Percentiles rank a stretch among this genome's conserved stretches.
Evolutionary conservation across 2,888 invertebrate genomes (phyloP).

Genomic region (Himalopsyche tibetana): DNA sequence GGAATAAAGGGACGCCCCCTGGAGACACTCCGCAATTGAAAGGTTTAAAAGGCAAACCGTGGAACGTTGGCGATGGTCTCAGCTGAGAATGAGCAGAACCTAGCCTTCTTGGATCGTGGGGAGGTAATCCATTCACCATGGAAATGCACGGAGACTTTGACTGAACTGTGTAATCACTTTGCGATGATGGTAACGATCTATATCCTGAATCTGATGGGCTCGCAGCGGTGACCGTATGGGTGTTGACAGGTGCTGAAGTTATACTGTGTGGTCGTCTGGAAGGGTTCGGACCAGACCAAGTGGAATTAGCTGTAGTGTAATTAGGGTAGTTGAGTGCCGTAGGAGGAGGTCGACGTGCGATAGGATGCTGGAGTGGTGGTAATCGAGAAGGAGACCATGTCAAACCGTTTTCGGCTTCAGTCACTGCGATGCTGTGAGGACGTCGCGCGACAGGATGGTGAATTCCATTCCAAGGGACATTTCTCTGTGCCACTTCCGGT

Average conservation of each 20-base stretch:
- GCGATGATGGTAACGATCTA: constrained; percentile 77
- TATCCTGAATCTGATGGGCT: constrained; percentile 75
- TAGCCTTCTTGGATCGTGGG: constrained; percentile 73
- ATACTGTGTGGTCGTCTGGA: constrained; percentile 70
- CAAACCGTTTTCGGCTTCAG: constrained; percentile 58
- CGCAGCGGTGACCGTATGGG: constrained; percentile 68
- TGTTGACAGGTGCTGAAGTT: constrained; percentile 68
- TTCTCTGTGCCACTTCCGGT: constrained; percentile 67
- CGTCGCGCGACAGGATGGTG: constrained; percentile 64
- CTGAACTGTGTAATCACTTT: constrained; percentile 80
- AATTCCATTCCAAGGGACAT: constrained; percentile 69
- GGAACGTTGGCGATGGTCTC: constrained; percentile 81
- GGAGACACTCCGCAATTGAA: constrained; percentile 72
- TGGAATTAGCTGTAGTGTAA: constrained; percentile 68
- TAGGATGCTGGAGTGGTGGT: constrained; percentile 77
- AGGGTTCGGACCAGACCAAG: constrained; percentile 68
- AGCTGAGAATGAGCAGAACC: constrained; percentile 70
- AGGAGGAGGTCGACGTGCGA: constrained; percentile 76
- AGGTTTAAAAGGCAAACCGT: constrained; percentile 76
- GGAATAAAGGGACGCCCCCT: constrained; percentile 72
- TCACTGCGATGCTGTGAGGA: constrained; percentile 66
- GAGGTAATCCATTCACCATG: constrained; percentile 71
- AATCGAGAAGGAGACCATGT: constrained; percentile 65
- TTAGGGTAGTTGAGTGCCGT: constrained; percentile 69
- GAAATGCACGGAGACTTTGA: constrained; percentile 77